Percentiles rank a stretch among this genome's conserved stretches.
phyloP scores from a whole-genome alignment of 2,113 vertebrate species.

The Otus sunia region DNA sequence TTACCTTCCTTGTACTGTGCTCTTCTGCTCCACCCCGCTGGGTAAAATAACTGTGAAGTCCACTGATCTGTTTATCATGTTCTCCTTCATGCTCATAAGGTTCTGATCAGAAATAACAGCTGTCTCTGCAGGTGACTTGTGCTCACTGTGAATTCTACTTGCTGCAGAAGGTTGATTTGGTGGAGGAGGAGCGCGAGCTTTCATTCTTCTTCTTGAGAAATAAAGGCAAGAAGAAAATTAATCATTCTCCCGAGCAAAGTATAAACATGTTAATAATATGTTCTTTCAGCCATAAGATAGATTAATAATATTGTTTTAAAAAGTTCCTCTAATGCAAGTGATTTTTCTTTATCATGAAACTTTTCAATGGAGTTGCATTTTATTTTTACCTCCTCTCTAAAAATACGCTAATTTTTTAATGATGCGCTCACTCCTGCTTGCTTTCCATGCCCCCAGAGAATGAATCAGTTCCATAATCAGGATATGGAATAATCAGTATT shows the following conservation, averaged over 20 bases:
- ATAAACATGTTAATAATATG: fast-evolving
- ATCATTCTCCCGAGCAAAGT: not conserved
- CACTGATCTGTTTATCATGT: slow-evolving; percentile 71
- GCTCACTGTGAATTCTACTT: slow-evolving; percentile 60
- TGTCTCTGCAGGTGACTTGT: slow-evolving; percentile 47
- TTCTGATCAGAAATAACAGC: slow-evolving; percentile 72
- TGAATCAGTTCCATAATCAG: slow-evolving; percentile 25
- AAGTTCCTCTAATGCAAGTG: not conserved
- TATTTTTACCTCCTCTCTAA: slow-evolving; percentile 17
- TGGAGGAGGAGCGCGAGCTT: slow-evolving; percentile 82
- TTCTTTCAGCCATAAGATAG: not conserved
- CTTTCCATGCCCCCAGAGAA: not conserved
- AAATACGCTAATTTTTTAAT: not conserved
- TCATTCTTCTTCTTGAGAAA: slow-evolving; percentile 84
- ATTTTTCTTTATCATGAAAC: not conserved
- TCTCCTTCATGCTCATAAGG: slow-evolving; percentile 78
- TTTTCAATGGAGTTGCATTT: not conserved
- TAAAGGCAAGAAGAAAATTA: not conserved
- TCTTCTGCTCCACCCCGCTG: slow-evolving; percentile 75
- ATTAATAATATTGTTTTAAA: not conserved
- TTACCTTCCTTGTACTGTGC: slow-evolving; percentile 85
- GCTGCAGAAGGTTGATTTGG: slow-evolving; percentile 78
- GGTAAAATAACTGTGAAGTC: slow-evolving; percentile 82
- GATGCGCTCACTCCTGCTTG: not conserved
- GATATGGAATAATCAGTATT: slow-evolving; percentile 25